These are phyloP conservation scores for Elymnias hypermnestra DNA, from an alignment of 1,140 invertebrate genomes.

Conservation along the genomic window DNA sequence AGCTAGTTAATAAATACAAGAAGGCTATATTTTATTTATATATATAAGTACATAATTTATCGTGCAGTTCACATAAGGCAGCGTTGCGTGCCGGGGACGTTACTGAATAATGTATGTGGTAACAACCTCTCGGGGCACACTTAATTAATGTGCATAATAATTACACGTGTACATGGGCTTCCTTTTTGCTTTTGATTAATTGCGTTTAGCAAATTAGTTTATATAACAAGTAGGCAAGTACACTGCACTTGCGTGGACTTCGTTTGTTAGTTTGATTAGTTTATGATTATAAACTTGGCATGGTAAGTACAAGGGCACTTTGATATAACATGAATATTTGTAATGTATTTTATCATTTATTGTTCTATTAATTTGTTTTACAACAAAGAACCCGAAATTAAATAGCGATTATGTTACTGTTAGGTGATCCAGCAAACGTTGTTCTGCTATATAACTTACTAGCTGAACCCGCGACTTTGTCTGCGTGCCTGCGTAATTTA, in stretches of 20 bases:
- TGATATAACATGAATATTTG: too few species aligned
- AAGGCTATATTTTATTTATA: conserved; percentile 11
- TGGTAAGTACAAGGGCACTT: too few species aligned
- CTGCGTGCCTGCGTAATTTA: too few species aligned
- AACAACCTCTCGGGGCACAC: conserved; percentile 48
- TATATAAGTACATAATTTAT: conserved; percentile 19
- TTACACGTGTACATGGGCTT: conserved; percentile 68
- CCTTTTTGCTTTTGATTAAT: conserved; percentile 74
- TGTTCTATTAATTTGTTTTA: too few species aligned
- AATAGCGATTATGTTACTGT: too few species aligned
- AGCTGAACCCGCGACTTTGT: too few species aligned
- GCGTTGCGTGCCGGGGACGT: conserved; percentile 43
- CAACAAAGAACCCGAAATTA: too few species aligned
- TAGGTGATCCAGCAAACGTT: too few species aligned
- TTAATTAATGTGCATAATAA: conserved; percentile 76
- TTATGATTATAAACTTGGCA: conserved; percentile 1
- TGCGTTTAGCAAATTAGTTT: conserved; percentile 60
- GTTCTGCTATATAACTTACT: too few species aligned
- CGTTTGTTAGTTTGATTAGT: neutral
- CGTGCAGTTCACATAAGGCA: conserved; percentile 16
- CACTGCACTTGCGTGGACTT: conserved; percentile 6
- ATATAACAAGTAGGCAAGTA: conserved; percentile 21
- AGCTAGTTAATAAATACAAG: too few species aligned
- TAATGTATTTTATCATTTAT: too few species aligned
- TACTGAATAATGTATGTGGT: conserved; percentile 61